Percentiles rank a stretch among this genome's conserved stretches.
Conservation (phyloP, 2,888 invertebrate species). For the Dione vanillae region DNA sequence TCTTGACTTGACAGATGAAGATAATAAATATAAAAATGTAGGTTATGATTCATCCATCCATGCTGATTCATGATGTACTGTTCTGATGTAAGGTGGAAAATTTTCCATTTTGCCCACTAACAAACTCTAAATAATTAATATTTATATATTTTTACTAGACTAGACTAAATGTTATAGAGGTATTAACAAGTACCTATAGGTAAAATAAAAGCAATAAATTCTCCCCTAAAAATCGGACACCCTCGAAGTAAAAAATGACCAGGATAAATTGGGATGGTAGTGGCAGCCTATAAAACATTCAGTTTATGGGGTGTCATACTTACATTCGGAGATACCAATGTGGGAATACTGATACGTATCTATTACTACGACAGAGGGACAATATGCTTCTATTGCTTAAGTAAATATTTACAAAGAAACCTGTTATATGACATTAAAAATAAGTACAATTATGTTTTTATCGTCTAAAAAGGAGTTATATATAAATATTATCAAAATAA, state of each 20-base stretch:
- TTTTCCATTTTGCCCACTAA: background rate
- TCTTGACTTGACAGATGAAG: slow-evolving; percentile 9
- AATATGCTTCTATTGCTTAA: slow-evolving; percentile 41
- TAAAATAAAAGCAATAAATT: slow-evolving; percentile 73
- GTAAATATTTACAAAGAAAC: slow-evolving; percentile 31
- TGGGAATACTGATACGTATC: slow-evolving; percentile 70
- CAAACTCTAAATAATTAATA: background rate
- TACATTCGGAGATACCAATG: slow-evolving; percentile 79
- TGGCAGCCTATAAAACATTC: slow-evolving; percentile 82
- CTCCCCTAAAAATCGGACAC: slow-evolving; percentile 79
- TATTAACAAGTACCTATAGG: slow-evolving; percentile 38
- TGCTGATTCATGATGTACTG: background rate
- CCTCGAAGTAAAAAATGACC: slow-evolving; percentile 82
- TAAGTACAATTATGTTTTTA: background rate
- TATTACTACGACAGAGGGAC: slow-evolving; percentile 49
- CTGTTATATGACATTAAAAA: background rate
- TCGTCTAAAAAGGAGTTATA: background rate
- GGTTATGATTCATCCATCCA: slow-evolving; percentile 11
- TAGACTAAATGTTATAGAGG: slow-evolving; percentile 58
- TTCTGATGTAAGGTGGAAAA: background rate
- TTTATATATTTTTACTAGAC: slow-evolving; percentile 48
- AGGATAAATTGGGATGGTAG: slow-evolving; percentile 83
- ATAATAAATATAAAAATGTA: slow-evolving; percentile 12
- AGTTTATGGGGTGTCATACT: slow-evolving; percentile 84
- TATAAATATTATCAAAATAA: background rate